A percentile compares a stretch with the other conserved stretches of the same genome.
Evolutionary conservation across 2,113 vertebrate genomes (phyloP).

Genomic region (Circaetus cinerascens): DNA sequence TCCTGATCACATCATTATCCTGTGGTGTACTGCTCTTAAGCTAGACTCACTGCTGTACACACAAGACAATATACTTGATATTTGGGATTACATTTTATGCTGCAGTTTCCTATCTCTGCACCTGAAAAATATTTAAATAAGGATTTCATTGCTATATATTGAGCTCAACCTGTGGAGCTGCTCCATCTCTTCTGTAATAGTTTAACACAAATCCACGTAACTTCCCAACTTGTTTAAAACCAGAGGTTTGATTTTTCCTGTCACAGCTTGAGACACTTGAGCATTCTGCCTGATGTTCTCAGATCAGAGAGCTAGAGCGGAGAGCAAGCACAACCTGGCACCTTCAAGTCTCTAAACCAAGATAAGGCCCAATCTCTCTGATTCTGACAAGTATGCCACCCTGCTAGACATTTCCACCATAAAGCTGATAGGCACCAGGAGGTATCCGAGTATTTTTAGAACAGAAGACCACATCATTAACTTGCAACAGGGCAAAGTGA

Average conservation of each 20-base stretch:
- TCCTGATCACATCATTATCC: not conserved
- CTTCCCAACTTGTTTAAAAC: not conserved
- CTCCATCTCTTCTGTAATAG: not conserved
- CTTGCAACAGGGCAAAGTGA: not conserved
- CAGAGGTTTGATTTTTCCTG: not conserved
- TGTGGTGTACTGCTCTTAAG: not conserved
- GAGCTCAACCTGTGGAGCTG: not conserved
- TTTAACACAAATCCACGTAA: not conserved
- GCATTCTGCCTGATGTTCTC: not conserved
- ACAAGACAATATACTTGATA: fast-evolving
- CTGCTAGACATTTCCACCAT: fast-evolving
- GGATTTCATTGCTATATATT: not conserved
- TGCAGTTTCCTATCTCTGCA: not conserved
- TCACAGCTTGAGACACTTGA: not conserved
- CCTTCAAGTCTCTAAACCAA: not conserved
- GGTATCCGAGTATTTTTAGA: not conserved
- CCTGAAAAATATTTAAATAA: not conserved
- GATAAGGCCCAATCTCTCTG: not conserved
- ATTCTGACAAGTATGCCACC: not conserved
- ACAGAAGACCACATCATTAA: not conserved
- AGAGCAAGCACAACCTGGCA: not conserved
- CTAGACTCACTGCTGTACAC: fast-evolving
- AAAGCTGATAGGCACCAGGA: not conserved
- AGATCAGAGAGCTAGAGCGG: not conserved
- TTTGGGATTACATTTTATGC: not conserved